phyloP scores from a whole-genome alignment of 2,113 vertebrate genomes.

The Phodopus roborovskii region DNA sequence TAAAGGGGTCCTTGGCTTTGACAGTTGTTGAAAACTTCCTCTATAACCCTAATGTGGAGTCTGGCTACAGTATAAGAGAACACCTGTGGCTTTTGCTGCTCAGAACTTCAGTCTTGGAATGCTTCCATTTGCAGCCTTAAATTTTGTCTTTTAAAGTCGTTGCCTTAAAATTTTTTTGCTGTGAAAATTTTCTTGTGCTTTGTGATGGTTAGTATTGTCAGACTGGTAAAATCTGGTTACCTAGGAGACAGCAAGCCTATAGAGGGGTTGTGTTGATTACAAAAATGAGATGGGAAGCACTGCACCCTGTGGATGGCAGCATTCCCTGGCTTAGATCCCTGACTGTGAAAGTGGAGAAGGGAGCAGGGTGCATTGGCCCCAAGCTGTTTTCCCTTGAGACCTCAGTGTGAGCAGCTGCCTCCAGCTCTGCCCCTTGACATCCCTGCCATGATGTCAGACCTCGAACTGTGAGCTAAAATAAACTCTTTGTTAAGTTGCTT shows the following conservation, averaged over 20 bases:
- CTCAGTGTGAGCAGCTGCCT: no score
- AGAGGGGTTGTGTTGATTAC: not conserved
- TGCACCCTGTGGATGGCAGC: not conserved
- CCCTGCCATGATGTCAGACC: not conserved
- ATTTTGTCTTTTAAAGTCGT: constrained; percentile 43
- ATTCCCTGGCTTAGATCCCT: not conserved
- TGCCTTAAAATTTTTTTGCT: not conserved
- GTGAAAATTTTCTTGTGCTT: not conserved
- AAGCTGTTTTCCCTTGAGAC: not conserved
- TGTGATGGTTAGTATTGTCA: not conserved
- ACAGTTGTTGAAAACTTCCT: not conserved
- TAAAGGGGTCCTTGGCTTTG: not conserved
- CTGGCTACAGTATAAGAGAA: not conserved
- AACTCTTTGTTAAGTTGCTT: not conserved
- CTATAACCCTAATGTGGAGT: not conserved
- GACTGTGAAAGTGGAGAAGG: not conserved
- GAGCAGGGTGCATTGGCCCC: not conserved
- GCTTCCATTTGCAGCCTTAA: constrained; percentile 7
- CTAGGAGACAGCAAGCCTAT: not conserved
- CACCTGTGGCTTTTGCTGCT: not conserved
- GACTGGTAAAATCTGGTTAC: not conserved
- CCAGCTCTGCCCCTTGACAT: not conserved
- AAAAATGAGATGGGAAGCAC: no score
- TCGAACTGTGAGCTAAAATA: not conserved
- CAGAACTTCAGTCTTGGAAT: not conserved